These are phyloP conservation scores for Theristicus caerulescens DNA, from an alignment of 2,113 vertebrate genomes.

Conservation along the genomic window DNA sequence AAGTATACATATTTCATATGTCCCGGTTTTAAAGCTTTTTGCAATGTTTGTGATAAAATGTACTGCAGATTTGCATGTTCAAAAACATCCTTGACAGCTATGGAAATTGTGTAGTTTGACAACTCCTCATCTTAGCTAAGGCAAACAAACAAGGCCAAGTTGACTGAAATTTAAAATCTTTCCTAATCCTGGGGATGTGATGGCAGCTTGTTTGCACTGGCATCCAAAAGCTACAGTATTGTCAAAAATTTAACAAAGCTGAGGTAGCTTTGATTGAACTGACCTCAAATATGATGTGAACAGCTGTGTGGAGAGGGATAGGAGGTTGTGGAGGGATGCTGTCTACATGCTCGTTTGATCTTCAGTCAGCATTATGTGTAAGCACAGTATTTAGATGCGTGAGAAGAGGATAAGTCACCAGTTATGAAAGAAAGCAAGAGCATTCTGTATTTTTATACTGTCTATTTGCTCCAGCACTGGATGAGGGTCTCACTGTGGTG, in stretches of 20 bases:
- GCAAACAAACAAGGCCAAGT: conserved; percentile 61
- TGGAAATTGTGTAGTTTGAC: conserved; percentile 66
- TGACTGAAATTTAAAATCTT: conserved; percentile 61
- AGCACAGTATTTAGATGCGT: conserved; percentile 14
- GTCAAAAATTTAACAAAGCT: conserved; percentile 33
- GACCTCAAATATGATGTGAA: conserved; percentile 51
- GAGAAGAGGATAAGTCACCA: conserved; percentile 6
- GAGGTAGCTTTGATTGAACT: conserved; percentile 36
- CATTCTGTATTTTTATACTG: not conserved
- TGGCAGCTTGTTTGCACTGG: conserved; percentile 53
- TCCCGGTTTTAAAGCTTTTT: conserved; percentile 55
- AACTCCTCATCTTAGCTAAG: conserved; percentile 56
- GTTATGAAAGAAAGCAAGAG: conserved; percentile 4
- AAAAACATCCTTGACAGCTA: conserved; percentile 67
- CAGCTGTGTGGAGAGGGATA: conserved; percentile 2
- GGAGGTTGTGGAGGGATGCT: not conserved
- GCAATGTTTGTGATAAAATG: conserved; percentile 60
- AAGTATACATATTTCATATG: conserved; percentile 57
- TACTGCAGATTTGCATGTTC: conserved; percentile 59
- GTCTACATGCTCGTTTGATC: conserved; percentile 14
- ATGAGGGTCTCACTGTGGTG: conserved; percentile 18
- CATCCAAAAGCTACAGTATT: conserved; percentile 42
- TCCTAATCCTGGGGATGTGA: conserved; percentile 17
- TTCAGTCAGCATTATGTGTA: conserved; percentile 36
- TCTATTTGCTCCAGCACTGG: not conserved